Base-by-base conservation (phyloP, 2,113 vertebrate genomes). In the Varanus salvator region DNA sequence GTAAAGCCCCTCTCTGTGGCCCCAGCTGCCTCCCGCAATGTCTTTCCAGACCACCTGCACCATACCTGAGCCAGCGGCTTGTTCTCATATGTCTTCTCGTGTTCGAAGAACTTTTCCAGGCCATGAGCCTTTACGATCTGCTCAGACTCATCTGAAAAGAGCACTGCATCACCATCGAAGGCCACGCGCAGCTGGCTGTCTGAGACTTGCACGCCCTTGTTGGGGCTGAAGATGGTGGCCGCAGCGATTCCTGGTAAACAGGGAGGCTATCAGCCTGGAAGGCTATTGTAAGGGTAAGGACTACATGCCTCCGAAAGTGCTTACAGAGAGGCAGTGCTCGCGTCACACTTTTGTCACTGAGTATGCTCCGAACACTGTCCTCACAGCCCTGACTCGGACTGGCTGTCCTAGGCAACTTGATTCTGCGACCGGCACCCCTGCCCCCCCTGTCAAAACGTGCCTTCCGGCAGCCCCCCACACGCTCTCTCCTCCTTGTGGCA, bases 101-200 rank as follows among this genome's bases (percentile, higher is more conserved):
- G 98, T 93, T 99, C 98, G 9, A 99, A 99, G 97, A 99, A 99
- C 95, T 96, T 98, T 93, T 99, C 98, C 90, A 99, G 97, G 86
- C 99, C 99, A 0, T 99, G 98, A 60, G 98, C 98, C 94, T 99
- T 99, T 93, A 97, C 98, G 11, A 99, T 99, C 93, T 97, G 98
- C 93, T 99, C 98, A 0, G 99, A 99, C 95, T 99, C 99, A 0
- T 99, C 98, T 0, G 99, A 99, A 94, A 99, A 99, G 72, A 99
- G 98, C 68, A 99, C 99, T 0, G 98, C 99, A 0, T 99, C 99
- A 0, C 99, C 99, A 1, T 99, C 99, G 0, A 99, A 99, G 0
- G 99, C 99, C 29, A 99, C 99, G 0, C 98, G 97, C 86, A 99
- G 97, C 97, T 99, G 98, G 29, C 96, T 97, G 91, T 99, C 98